Evolutionary conservation across 2,888 invertebrate genomes (phyloP).

Genomic region (Synergus itoensis): DNA sequence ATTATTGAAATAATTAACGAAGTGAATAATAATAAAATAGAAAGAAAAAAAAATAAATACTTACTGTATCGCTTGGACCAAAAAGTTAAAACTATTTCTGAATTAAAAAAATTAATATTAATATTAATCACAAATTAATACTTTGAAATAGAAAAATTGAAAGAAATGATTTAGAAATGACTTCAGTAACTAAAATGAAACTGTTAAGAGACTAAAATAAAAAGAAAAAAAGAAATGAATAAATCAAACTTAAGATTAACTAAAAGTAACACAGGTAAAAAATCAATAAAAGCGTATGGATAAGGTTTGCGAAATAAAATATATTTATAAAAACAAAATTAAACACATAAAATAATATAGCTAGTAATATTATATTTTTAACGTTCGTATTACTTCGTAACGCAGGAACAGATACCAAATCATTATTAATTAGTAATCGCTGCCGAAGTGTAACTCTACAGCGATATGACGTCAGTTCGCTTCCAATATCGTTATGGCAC

Average conservation of each 20-base stretch:
- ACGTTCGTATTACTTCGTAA: slow-evolving; percentile 56
- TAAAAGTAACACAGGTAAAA: slow-evolving; percentile 21
- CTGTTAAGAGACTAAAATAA: slow-evolving; percentile 43
- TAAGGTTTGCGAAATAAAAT: slow-evolving; percentile 74
- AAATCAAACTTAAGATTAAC: neutral
- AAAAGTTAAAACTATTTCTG: neutral
- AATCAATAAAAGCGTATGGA: slow-evolving; percentile 40
- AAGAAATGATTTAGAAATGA: neutral
- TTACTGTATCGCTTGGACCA: too few species aligned
- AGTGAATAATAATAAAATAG: too few species aligned
- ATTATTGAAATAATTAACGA: too few species aligned
- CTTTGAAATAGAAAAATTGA: too few species aligned
- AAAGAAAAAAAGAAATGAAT: slow-evolving; percentile 39
- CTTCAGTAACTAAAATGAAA: slow-evolving; percentile 47
- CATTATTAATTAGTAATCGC: slow-evolving; percentile 52
- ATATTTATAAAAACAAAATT: slow-evolving; percentile 77
- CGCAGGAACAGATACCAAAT: slow-evolving; percentile 73
- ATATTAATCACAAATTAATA: too few species aligned
- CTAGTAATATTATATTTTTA: slow-evolving; percentile 66
- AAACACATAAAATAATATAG: slow-evolving; percentile 76
- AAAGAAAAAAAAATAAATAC: too few species aligned
- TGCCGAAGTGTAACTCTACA: slow-evolving; percentile 40
- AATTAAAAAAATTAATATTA: neutral
- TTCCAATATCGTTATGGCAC: slow-evolving; percentile 67
- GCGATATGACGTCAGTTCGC: slow-evolving; percentile 45